Percentiles rank a stretch among this genome's conserved stretches.
phyloP scores from a whole-genome alignment of 2,888 invertebrate genomes.

The Apamea epomidion region DNA sequence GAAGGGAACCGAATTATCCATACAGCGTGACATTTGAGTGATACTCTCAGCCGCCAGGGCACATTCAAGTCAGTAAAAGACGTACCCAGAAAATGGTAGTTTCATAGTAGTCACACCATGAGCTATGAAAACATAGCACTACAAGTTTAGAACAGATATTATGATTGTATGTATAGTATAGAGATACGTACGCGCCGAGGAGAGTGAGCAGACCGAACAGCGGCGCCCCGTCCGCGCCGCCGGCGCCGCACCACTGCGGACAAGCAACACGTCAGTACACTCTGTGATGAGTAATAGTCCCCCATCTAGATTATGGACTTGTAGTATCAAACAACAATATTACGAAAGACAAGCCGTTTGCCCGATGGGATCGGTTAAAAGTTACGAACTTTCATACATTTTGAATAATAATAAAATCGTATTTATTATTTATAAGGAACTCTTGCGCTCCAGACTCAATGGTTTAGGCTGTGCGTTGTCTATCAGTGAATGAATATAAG shows the following conservation, averaged over 20 bases:
- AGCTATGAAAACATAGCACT: neutral
- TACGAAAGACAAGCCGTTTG: neutral
- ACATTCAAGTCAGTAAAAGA: neutral
- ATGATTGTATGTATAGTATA: neutral
- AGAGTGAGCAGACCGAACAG: constrained; percentile 42
- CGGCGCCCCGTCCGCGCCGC: constrained; percentile 17
- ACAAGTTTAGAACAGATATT: too few relatives aligned
- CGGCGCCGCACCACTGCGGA: constrained; percentile 18
- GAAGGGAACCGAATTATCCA: neutral
- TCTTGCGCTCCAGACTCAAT: neutral
- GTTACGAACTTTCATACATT: neutral
- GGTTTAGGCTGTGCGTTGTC: neutral
- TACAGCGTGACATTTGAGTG: neutral
- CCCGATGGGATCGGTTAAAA: neutral
- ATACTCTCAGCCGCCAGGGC: neutral
- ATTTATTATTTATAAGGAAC: too few relatives aligned
- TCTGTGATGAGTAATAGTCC: neutral
- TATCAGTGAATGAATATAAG: neutral
- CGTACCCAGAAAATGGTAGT: neutral
- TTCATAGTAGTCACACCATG: neutral
- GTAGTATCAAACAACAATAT: neutral
- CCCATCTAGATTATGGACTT: neutral
- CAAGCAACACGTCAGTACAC: neutral
- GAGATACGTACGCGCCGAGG: constrained; percentile 27
- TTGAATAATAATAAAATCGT: too few relatives aligned